A percentile compares a stretch with the other conserved stretches of the same genome.
These are phyloP conservation scores for Lamproptera curius DNA, from an alignment of 2,888 invertebrate species.

Conservation along the genomic window DNA sequence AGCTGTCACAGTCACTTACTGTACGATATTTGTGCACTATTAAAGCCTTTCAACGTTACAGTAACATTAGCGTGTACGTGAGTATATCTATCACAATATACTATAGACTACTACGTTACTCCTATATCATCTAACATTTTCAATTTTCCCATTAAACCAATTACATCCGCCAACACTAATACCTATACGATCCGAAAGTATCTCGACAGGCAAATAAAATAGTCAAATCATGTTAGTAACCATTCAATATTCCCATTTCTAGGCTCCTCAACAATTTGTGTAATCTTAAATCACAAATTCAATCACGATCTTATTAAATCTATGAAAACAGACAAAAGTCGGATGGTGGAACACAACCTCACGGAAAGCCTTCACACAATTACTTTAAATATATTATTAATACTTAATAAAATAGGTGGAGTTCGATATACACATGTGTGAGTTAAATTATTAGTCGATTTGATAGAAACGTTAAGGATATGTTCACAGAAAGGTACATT, in stretches of 20 bases:
- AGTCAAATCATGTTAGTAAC: too few species aligned
- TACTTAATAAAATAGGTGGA: constrained; percentile 20
- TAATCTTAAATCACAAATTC: too few species aligned
- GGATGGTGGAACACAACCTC: constrained; percentile 53
- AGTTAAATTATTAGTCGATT: constrained; percentile 16
- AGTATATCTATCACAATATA: constrained; percentile 66
- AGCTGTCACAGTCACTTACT: background rate
- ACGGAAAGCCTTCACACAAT: constrained; percentile 21
- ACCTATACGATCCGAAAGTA: too few species aligned
- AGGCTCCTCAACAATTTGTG: too few species aligned
- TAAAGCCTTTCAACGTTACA: constrained; percentile 55
- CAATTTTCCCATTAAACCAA: constrained; percentile 5
- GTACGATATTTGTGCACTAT: constrained; percentile 57
- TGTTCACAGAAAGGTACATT: constrained; percentile 38
- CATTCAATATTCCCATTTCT: too few species aligned
- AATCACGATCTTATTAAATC: constrained; percentile 7
- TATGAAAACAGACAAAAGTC: constrained; percentile 30
- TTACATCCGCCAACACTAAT: too few species aligned
- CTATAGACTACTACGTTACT: constrained; percentile 53
- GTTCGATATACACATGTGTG: constrained; percentile 19
- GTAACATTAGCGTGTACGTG: constrained; percentile 43
- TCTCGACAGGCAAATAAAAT: too few species aligned
- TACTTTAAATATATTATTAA: constrained; percentile 11
- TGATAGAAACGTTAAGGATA: constrained; percentile 32
- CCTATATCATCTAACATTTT: constrained; percentile 26